These are phyloP conservation scores for Halcyon smyrnensis DNA, from an alignment of 2,797 vertebrate genomes.

Conservation along the genomic window DNA sequence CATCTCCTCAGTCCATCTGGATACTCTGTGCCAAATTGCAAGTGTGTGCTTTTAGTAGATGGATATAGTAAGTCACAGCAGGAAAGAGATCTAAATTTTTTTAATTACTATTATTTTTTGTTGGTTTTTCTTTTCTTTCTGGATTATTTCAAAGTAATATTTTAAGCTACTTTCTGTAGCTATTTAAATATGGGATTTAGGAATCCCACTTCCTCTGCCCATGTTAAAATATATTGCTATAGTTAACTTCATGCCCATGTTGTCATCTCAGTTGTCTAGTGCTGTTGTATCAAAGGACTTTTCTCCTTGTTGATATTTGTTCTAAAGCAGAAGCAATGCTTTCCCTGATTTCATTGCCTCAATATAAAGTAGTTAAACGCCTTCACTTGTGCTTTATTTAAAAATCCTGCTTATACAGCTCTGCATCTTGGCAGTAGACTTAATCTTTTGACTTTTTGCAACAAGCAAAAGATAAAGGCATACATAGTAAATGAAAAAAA, in stretches of 20 bases:
- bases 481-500: not conserved
- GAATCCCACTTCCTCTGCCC: not conserved
- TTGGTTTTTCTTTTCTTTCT: not conserved
- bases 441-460: not conserved
- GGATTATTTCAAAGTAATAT: not conserved
- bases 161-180: conserved; percentile 11
- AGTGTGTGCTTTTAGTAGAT: not conserved
- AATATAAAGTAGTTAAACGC: not conserved
- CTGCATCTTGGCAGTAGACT: not conserved
- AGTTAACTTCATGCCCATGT: not conserved
- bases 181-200: not conserved
- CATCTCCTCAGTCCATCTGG: conserved; percentile 32
- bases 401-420: not conserved
- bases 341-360: not conserved
- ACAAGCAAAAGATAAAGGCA: not conserved
- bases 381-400: not conserved
- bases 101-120: no score
- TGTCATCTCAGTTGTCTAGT: not conserved
- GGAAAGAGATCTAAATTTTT: not conserved
- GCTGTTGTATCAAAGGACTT: not conserved
- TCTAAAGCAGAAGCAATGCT: not conserved
- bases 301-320: not conserved
- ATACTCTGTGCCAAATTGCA: not conserved
- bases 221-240: not conserved
- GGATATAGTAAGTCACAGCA: not conserved